Base-by-base conservation (phyloP, 2,113 vertebrate genomes). In the Eidolon helvum region DNA sequence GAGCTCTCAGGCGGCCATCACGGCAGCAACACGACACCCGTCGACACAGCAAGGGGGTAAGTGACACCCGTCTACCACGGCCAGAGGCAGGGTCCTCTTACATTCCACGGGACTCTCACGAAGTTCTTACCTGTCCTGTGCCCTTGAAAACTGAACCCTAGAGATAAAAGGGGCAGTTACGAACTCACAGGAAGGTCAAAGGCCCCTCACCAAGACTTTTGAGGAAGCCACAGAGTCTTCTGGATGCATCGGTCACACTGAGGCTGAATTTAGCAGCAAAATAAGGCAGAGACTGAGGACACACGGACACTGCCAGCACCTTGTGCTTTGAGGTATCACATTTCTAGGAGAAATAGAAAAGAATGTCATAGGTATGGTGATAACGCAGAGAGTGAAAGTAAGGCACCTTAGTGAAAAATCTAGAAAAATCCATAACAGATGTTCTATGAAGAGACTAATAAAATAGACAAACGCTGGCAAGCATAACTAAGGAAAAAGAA, bases 161-260 rank as follows among this genome's bases (percentile, higher is more conserved):
- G 68, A 55, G 53, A 35, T 35, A 18, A 10, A 45, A 71, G 38
- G 18, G 1, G 61, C 19, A 28, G 33, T 7, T 26, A 16, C 26
- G 30, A 45, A 28, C 92, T 59, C 48, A 50, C 48, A 14, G 48
- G 48, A 50, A 50, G 48, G 48, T 50, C 33, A n/a, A 87, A 5
- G 33, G 68, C 19, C 66, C 98, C 99, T 99, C 98, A 99, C 99
- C 99, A 0, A 99, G 98, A 95, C 98, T 99, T 98, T 99, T 99
- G 94, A 99, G 99, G 98, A 99, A 99, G 95, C 99, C 98, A 94
- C 99, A 99, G 97, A 99, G 99, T 92, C 99, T 99, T 92, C 98
- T 99, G 65, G 99, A 98, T 24, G 99, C 99, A 95, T 99, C 99
- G 3, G 98, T 98, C 97, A 99, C 96, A 84, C 98, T 99, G 97